A percentile compares a stretch with the other conserved stretches of the same genome.
Evolutionary conservation across 92 coral and sea anemone species (phyloP).

Genomic region (Parazoanthus swiftii): DNA sequence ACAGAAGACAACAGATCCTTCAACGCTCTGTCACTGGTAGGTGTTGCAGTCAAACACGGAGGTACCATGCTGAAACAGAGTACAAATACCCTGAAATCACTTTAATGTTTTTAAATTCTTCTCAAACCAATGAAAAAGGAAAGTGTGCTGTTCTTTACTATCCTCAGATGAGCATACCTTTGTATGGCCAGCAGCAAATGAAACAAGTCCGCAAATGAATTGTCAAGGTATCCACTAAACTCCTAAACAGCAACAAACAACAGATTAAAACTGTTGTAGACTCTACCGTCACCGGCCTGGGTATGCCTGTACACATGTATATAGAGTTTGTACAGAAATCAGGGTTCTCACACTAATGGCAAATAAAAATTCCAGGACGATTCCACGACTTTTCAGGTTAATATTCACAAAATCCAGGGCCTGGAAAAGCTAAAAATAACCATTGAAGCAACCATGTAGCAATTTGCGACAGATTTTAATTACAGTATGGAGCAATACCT

Average conservation of each 20-base stretch:
- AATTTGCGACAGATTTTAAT: no score
- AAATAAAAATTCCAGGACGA: no score
- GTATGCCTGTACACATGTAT: no score
- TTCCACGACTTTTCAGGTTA: no score
- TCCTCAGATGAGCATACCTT: slow-evolving; percentile 45
- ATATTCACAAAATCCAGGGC: no score
- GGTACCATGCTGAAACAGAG: slow-evolving; percentile 55
- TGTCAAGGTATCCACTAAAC: slow-evolving; percentile 61
- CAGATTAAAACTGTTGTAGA: not conserved
- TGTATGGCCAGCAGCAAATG: slow-evolving; percentile 58
- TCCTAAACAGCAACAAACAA: slow-evolving; percentile 20
- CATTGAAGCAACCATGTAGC: no score
- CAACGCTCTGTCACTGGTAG: slow-evolving; percentile 33
- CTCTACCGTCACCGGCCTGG: not conserved
- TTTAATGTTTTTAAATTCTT: not conserved
- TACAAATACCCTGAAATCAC: not conserved
- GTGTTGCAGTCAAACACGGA: slow-evolving; percentile 61
- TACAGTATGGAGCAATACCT: no score
- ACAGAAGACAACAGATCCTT: slow-evolving; percentile 62
- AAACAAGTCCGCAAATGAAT: slow-evolving; percentile 46
- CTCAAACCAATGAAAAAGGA: not conserved
- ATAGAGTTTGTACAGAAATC: no score
- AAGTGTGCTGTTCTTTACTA: not conserved
- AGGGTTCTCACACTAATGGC: no score
- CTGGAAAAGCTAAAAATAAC: no score